phyloP scores from a whole-genome alignment of 1,140 invertebrate genomes.

The Drosophila subpulchrella region DNA sequence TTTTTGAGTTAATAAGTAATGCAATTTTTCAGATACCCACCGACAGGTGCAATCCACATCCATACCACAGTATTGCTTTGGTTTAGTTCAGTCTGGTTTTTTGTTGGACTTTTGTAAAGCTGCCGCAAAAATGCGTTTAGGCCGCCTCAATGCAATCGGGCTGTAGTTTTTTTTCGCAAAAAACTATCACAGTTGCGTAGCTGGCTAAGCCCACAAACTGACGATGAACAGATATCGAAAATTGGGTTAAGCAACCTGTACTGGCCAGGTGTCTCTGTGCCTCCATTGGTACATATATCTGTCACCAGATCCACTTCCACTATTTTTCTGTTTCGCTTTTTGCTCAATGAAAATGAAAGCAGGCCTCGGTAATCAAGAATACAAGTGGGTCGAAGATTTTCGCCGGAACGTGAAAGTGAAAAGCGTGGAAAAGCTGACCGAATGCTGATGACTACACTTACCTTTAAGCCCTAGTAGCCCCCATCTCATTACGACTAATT shows the following conservation, averaged over 20 bases:
- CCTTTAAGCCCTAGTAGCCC: constrained; percentile 13
- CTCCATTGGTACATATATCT: constrained; percentile 28
- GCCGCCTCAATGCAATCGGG: constrained; percentile 36
- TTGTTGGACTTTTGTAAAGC: constrained; percentile 21
- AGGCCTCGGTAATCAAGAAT: constrained; percentile 71
- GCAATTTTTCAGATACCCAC: constrained; percentile 48
- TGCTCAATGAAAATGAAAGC: constrained; percentile 78
- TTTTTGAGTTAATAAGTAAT: constrained; percentile 22
- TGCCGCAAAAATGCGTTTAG: constrained; percentile 61
- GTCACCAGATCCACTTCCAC: constrained; percentile 49
- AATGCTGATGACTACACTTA: constrained; percentile 41
- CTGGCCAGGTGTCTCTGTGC: constrained; percentile 26
- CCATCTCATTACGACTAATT: constrained; percentile 66
- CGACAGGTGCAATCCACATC: constrained; percentile 64
- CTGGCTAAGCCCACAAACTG: constrained; percentile 57
- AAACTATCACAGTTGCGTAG: constrained; percentile 57
- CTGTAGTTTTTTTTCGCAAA: constrained; percentile 18
- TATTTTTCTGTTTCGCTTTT: constrained; percentile 56
- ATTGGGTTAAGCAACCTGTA: constrained; percentile 75
- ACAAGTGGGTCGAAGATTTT: constrained; percentile 69
- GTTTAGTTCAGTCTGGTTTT: constrained; percentile 34
- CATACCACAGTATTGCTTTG: constrained; percentile 30
- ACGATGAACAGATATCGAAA: constrained; percentile 64
- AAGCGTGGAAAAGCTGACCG: constrained; percentile 48
- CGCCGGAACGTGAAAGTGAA: constrained; percentile 70